Base-by-base conservation (phyloP, 30 jellyfish, hydroid and myxozoan species). In the Hydractinia symbiolongicarpus region DNA sequence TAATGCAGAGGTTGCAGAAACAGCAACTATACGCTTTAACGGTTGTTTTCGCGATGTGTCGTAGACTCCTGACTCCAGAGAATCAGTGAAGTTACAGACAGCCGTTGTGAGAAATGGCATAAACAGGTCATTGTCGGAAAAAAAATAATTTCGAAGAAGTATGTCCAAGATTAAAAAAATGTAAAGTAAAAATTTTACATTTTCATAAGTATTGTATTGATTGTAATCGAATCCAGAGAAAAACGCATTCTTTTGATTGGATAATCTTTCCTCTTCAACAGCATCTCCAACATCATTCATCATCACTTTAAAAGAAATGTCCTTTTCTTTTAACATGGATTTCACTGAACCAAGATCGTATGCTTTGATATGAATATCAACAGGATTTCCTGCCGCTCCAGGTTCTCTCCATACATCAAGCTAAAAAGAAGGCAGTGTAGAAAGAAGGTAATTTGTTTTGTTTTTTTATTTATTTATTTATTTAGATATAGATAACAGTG, bases 141-240 rank as follows among this genome's bases (percentile, higher is more conserved):
- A n/a, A 30, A 2, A 30, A 30, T 30, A 30, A 30, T 30, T 1
- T 30, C 44, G 44, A 30, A 30, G 44, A 30, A 30, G 44, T 30
- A 30, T 30, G 44, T 71, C 2, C 17, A 19, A 50, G 4, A 8
- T 30, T 30, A 4, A 14, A n/a, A 0, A 6, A 9, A 71, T n/a
- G 5, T 4, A 7, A 67, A 11, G 51, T 10, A 20, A 21, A 15
- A 4, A 6, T 49, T 54, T 6, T 81, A 91, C 98, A 88, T 82
- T 94, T 67, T 66, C 54, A 13, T 74, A 84, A 6, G 78, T 72
- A 69, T 91, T 94, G 77, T 86, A 91, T 78, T 90, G 58, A 14
- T 87, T 86, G 77, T 91, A 91, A 82, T 91, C 96, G 56, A 68
- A 91, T 20, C 91, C 94, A 5, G 86, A 78, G 13, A 56, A 77